Evolutionary conservation across 2,113 vertebrate genomes (phyloP).

Genomic region (Oreochromis tanganicae): DNA sequence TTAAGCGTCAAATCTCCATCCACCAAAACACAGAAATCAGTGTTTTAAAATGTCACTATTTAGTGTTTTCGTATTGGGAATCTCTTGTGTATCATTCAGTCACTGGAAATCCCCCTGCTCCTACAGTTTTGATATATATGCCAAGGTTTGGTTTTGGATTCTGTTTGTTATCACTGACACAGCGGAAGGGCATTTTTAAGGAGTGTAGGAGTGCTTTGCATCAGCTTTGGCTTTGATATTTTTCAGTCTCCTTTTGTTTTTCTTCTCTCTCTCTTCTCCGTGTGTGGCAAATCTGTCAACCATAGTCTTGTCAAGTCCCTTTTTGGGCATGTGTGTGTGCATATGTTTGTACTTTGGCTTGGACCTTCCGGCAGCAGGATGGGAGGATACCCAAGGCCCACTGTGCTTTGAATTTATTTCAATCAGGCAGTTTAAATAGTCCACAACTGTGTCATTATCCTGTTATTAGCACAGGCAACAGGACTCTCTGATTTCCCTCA

Average conservation of each 20-base stretch:
- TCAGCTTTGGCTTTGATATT: neutral
- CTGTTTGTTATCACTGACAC: neutral
- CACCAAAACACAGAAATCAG: neutral
- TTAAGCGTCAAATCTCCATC: accelerated
- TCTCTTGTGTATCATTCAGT: neutral
- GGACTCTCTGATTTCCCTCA: too few relatives aligned
- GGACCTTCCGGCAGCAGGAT: too few relatives aligned
- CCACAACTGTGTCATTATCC: too few relatives aligned
- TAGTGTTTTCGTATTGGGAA: neutral
- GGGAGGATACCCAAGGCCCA: too few relatives aligned
- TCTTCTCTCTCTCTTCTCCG: neutral
- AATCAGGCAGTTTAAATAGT: too few relatives aligned
- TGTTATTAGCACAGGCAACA: too few relatives aligned
- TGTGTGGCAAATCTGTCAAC: neutral
- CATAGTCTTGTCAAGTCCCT: neutral
- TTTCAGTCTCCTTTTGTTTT: neutral
- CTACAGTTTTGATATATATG: neutral
- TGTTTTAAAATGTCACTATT: neutral
- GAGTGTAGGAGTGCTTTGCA: neutral
- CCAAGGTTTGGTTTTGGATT: neutral
- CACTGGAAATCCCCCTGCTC: neutral
- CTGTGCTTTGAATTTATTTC: too few relatives aligned
- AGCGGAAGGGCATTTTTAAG: neutral
- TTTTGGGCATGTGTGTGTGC: neutral
- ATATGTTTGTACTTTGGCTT: neutral